Evolutionary conservation across 2,888 invertebrate genomes (phyloP).

Genomic region (Tipula vernalis): DNA sequence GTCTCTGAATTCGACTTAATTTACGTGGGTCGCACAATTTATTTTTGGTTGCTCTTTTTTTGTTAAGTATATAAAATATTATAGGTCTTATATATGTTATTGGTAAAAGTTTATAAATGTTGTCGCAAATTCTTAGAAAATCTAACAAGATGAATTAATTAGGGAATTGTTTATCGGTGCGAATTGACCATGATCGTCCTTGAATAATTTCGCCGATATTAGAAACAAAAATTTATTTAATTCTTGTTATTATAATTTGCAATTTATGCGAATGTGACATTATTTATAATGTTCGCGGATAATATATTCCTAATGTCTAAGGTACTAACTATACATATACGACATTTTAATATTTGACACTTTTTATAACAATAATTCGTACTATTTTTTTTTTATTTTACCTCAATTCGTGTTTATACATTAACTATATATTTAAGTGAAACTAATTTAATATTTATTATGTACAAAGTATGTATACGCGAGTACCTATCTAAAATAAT

Average conservation of each 20-base stretch:
- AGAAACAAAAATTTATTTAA: background rate
- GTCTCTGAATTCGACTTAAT: background rate
- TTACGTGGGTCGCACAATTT: background rate
- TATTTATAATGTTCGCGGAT: background rate
- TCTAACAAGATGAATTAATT: background rate
- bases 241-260: background rate
- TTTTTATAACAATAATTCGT: background rate
- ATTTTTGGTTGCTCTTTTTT: background rate
- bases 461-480: background rate
- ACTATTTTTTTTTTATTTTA: background rate
- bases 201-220: background rate
- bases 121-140: background rate
- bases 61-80: background rate
- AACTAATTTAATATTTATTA: slow-evolving; percentile 4
- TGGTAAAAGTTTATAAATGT: background rate
- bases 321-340: background rate
- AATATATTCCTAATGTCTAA: background rate
- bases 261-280: background rate
- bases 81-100: too few relatives aligned
- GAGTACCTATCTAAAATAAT: background rate
- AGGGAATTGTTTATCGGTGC: background rate
- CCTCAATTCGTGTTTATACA: background rate
- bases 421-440: background rate
- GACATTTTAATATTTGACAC: background rate
- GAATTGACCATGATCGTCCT: background rate